Conservation (phyloP, 2,888 invertebrate genomes). For the Plagiodera versicolora region DNA sequence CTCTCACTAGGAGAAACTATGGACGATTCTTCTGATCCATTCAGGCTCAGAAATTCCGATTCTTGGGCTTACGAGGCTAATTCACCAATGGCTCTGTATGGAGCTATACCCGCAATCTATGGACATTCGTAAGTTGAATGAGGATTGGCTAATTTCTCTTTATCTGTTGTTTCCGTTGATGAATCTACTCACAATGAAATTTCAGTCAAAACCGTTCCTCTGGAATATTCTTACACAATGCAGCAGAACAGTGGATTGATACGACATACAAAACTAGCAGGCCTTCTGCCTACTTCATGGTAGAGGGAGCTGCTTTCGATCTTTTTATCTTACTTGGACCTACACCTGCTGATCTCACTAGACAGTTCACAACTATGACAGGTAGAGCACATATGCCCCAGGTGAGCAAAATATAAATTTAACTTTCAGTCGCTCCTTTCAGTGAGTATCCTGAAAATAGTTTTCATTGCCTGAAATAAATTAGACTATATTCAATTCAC, state of each 20-base stretch:
- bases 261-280: constrained; percentile 60
- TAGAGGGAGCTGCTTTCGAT: constrained; percentile 93
- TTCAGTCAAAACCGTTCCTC: constrained; percentile 22
- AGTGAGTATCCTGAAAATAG: not conserved
- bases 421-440: too few relatives aligned
- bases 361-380: constrained; percentile 82
- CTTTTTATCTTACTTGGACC: constrained; percentile 88
- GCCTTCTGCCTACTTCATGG: constrained; percentile 77
- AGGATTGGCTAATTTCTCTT: too few relatives aligned
- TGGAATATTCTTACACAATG: constrained; percentile 68
- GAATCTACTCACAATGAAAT: constrained; percentile 1
- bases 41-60: constrained; percentile 90
- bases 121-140: constrained; percentile 73
- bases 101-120: constrained; percentile 82
- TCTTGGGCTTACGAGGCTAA: constrained; percentile 79
- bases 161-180: not conserved
- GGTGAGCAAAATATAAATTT: constrained; percentile 18
- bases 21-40: constrained; percentile 67
- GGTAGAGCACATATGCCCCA: constrained; percentile 83
- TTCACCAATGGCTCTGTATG: constrained; percentile 70
- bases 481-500: too few relatives aligned
- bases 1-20: constrained; percentile 82
- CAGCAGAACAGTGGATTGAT: constrained; percentile 97
- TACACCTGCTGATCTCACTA: constrained; percentile 76
- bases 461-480: too few relatives aligned